Percentiles rank a stretch among this genome's conserved stretches.
These are phyloP conservation scores for Sitophilus oryzae DNA, from an alignment of 1,140 invertebrate species.

Conservation along the genomic window DNA sequence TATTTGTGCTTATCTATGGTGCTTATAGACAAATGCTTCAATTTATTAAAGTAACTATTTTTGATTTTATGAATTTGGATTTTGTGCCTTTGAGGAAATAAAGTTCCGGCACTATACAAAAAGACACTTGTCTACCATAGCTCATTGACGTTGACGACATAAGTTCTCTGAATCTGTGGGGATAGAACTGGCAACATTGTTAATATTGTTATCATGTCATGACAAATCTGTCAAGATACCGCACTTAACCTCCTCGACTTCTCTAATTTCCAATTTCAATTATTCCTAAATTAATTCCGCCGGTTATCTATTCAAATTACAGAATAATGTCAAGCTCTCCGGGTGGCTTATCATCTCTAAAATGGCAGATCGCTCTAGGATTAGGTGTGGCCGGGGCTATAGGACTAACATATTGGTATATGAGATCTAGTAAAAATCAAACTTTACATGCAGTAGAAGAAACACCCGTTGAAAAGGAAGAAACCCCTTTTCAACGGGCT, in stretches of 20 bases:
- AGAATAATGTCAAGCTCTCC: background rate
- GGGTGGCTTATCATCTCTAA: constrained; percentile 36
- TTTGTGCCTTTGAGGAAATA: too few species aligned
- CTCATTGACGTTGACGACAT: too few species aligned
- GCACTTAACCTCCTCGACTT: background rate
- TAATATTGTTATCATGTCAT: too few species aligned
- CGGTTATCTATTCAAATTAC: background rate
- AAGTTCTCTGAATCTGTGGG: too few species aligned
- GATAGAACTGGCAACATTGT: too few species aligned
- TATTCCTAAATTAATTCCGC: background rate
- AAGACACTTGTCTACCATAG: too few species aligned
- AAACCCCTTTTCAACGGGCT: constrained; percentile 61
- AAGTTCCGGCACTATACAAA: too few species aligned
- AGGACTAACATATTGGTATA: constrained; percentile 75
- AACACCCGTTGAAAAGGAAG: constrained; percentile 38
- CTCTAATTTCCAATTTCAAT: too few species aligned
- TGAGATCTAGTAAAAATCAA: constrained; percentile 50
- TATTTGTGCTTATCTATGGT: too few species aligned
- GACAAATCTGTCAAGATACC: background rate
- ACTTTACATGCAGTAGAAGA: constrained; percentile 29
- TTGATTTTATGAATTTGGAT: too few species aligned
- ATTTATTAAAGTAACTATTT: too few species aligned
- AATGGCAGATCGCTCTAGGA: constrained; percentile 62
- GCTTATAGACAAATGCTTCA: too few species aligned
- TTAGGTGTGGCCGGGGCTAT: constrained; percentile 75